Evolutionary conservation across 2,888 invertebrate species (phyloP).

Genomic region (Lampropteryx suffumata): DNA sequence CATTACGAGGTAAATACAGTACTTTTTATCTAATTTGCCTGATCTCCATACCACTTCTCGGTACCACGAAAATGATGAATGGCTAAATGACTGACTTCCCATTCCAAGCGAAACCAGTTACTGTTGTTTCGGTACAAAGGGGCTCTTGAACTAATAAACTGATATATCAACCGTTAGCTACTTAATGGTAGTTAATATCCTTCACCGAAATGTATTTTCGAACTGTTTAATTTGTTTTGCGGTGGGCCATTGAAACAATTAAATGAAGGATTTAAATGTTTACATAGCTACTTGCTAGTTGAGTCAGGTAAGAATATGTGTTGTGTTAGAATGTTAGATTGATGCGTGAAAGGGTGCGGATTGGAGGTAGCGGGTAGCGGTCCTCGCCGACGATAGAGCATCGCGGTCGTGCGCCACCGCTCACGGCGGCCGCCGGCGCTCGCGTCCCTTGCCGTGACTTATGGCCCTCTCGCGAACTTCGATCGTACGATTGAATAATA

Average conservation of each 20-base stretch:
- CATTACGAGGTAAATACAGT: conserved; percentile 26
- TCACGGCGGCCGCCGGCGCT: conserved; percentile 80
- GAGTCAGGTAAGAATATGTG: background rate
- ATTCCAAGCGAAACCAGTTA: conserved; percentile 20
- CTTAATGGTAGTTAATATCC: conserved; percentile 2
- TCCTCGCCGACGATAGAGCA: conserved; percentile 68
- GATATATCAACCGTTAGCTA: conserved; percentile 14
- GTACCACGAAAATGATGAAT: conserved; percentile 31
- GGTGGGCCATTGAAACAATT: no score
- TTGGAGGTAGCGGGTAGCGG: conserved; percentile 54
- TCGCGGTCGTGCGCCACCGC: conserved; percentile 79
- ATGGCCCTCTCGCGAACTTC: conserved; percentile 79
- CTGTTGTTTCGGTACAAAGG: conserved; percentile 14
- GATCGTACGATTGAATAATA: conserved; percentile 82
- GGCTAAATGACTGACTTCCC: conserved; percentile 26
- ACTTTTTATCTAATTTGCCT: conserved; percentile 26
- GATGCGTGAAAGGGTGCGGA: conserved; percentile 26
- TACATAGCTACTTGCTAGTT: background rate
- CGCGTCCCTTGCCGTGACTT: conserved; percentile 78
- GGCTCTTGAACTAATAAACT: conserved; percentile 23
- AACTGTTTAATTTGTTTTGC: no score
- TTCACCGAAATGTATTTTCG: background rate
- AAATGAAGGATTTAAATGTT: background rate
- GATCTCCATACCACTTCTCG: conserved; percentile 26
- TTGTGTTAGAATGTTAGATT: conserved; percentile 16